Evolutionary conservation across 2,888 invertebrate species (phyloP).

Genomic region (Orchesella flavescens): DNA sequence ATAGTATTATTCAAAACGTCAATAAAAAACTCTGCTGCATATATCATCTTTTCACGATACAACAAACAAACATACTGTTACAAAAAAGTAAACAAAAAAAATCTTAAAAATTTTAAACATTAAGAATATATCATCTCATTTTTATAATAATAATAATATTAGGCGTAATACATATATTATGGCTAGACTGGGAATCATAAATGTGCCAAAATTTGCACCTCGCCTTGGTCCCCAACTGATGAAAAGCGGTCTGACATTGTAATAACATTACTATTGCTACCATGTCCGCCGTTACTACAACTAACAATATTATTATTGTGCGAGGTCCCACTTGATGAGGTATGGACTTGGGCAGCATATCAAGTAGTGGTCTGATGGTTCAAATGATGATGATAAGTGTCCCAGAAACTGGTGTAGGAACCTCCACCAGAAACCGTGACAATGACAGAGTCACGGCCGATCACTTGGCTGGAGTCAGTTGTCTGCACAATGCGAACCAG

Average conservation of each 20-base stretch:
- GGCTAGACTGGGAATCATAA: slow-evolving; percentile 75
- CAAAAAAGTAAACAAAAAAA: neutral
- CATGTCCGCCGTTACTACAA: neutral
- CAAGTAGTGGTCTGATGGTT: slow-evolving; percentile 8
- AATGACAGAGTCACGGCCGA: slow-evolving; percentile 72
- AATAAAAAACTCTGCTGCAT: too few species aligned
- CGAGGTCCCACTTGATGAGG: neutral
- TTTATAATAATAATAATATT: too few species aligned
- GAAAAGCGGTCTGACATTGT: slow-evolving; percentile 6
- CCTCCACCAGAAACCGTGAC: slow-evolving; percentile 72
- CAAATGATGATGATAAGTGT: slow-evolving; percentile 34
- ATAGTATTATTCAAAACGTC: too few species aligned
- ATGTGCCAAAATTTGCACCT: slow-evolving; percentile 82
- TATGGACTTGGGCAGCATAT: slow-evolving; percentile 9
- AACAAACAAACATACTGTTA: too few species aligned
- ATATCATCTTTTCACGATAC: too few species aligned
- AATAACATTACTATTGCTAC: slow-evolving; percentile 43
- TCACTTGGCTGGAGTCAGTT: slow-evolving; percentile 76
- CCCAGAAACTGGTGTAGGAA: slow-evolving; percentile 63
- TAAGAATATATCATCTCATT: too few species aligned
- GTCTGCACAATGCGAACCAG: slow-evolving; percentile 74
- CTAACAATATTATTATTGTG: slow-evolving; percentile 24
- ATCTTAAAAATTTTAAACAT: neutral
- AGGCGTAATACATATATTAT: slow-evolving; percentile 11
- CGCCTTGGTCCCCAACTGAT: slow-evolving; percentile 59